These are phyloP conservation scores for Acrossocheilus fasciatus DNA, from an alignment of 2,797 vertebrate species.

Conservation along the genomic window DNA sequence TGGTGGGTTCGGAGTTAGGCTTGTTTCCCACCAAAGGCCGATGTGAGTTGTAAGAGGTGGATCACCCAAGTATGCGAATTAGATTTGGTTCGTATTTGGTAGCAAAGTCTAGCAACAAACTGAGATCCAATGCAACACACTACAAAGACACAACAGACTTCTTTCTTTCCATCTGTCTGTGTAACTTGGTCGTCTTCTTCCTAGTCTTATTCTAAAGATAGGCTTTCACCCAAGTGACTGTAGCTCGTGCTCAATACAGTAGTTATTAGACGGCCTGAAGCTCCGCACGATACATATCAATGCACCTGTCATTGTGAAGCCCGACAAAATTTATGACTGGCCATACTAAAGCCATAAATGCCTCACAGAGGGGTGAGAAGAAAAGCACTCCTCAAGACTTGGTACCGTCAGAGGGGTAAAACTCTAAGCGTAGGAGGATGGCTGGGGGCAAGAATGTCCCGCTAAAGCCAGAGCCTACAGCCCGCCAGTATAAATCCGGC, in stretches of 20 bases:
- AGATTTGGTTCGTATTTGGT: conserved; percentile 19
- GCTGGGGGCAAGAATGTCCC: conserved; percentile 88
- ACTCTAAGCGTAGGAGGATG: conserved; percentile 93
- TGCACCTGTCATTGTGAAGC: conserved; percentile 98
- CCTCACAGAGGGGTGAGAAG: conserved; percentile 91
- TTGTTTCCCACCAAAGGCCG: conserved; percentile 4
- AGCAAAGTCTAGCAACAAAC: not conserved
- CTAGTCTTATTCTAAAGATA: conserved; percentile 18
- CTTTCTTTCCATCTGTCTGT: not conserved
- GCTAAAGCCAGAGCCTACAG: conserved; percentile 69
- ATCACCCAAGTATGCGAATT: conserved; percentile 51
- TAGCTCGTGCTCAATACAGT: conserved; percentile 71
- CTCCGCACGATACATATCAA: conserved; percentile 93
- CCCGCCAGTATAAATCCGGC: conserved; percentile 80
- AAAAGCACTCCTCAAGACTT: conserved; percentile 85
- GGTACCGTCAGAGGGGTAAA: conserved; percentile 89
- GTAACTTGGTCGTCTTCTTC: not conserved
- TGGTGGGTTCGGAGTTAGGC: not conserved
- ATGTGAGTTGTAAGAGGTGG: conserved; percentile 30
- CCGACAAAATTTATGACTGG: conserved; percentile 96
- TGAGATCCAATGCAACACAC: conserved; percentile 27
- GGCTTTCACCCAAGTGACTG: conserved; percentile 74
- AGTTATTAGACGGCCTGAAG: conserved; percentile 83
- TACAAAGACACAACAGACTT: not conserved
- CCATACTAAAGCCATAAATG: conserved; percentile 89